Conservation (phyloP, 2,888 invertebrate genomes). For the Tethea ocularis region DNA sequence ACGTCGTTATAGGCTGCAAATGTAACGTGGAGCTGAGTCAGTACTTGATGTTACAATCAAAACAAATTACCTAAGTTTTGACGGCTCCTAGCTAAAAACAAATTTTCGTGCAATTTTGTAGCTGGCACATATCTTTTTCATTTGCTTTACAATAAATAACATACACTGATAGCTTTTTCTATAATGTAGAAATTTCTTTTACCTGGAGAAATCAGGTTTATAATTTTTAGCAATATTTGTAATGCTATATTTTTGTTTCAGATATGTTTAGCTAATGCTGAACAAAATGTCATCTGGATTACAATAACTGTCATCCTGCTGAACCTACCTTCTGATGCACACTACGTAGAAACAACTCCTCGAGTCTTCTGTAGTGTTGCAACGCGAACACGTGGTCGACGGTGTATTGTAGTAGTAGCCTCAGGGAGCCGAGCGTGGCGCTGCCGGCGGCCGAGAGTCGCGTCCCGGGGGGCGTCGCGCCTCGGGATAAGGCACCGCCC, state of each 20-base stretch:
- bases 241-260: too few relatives aligned
- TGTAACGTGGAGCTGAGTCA: neutral
- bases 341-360: constrained; percentile 90
- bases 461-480: constrained; percentile 90
- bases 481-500: constrained; percentile 86
- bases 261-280: too few relatives aligned
- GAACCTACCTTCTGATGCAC: constrained; percentile 85
- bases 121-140: too few relatives aligned
- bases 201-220: too few relatives aligned
- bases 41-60: neutral
- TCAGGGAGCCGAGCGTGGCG: constrained; percentile 89
- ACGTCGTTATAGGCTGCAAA: constrained; percentile 89
- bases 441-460: constrained; percentile 84
- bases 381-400: constrained; percentile 95
- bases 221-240: too few relatives aligned
- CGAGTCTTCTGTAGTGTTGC: constrained; percentile 90
- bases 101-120: too few relatives aligned
- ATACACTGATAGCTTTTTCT: too few relatives aligned
- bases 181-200: too few relatives aligned
- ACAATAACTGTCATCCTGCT: too few relatives aligned
- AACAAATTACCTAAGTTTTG: neutral
- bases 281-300: too few relatives aligned
- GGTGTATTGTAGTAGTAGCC: constrained; percentile 93
- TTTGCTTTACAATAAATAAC: too few relatives aligned
- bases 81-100: too few relatives aligned